Evolutionary conservation across 2,113 vertebrate species (phyloP), one percentile per base, ranked within the genome.

Genomic region (Oryzias curvinotus): DNA sequence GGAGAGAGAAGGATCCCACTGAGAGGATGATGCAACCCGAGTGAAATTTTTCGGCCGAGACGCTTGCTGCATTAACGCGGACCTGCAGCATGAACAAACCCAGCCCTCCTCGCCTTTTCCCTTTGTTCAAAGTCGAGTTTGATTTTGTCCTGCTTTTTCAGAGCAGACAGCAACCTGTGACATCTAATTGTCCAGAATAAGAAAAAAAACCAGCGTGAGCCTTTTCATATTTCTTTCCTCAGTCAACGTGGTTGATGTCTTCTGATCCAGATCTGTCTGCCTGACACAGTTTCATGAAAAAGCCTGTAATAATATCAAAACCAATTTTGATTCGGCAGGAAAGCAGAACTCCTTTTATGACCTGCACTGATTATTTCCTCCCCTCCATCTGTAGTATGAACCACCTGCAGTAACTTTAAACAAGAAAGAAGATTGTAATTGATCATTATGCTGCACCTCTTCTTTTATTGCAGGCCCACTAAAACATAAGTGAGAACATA

Each of bases 1-100:
- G 83, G 80, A 76, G 76, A 81, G 79, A 69, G 78, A 73, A 83
- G n/a, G 74, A 83, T 84, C 85, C 83, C 74, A 79, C 74, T 66
- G 85, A 80, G 83, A 78, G 82, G 85, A 87, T 90, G 88, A 90
- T 90, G 88, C 88, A 90, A 90, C 80, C 49, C 62, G 85, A 87
- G 87, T 89, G 88, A 87, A 90, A 90, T 87, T 77, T 77, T 87
- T 87, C 52, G 84, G 77, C 83, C 71, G 56, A 68, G 83, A 82
- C 61, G 69, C 77, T 59, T 76, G 82, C 85, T 82, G 83, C 84
- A 88, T 89, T 85, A 86, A 83, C 66, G 59, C 81, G 83, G 82
- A 80, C 80, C 88, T 80, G 81, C 85, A 87, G 86, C 73, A 85
- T 36, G 26, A 60, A 82, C 60, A 76, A 41, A 75, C 64, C 77